Base-by-base conservation (phyloP, 2,888 invertebrate species). In the Octonoba sinensis region DNA sequence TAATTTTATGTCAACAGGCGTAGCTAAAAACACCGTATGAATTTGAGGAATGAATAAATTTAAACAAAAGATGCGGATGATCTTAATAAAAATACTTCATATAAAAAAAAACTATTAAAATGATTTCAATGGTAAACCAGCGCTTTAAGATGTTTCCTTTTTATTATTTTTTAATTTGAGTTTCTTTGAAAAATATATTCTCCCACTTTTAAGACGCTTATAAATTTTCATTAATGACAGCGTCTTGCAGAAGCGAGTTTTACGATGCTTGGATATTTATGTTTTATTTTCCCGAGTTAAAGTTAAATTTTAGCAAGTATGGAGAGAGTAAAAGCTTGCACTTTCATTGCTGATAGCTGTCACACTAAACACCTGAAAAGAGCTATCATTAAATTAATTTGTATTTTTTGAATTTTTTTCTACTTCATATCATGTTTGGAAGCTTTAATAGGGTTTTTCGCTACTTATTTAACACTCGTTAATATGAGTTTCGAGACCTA, bases 181-280 rank as follows among this genome's bases (percentile, higher is more conserved):
- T 46, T 18, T 46, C 47, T 56, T 22, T 16, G 27, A 57, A 20
- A 57, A 69, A 69, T 54, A 57, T 57, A 20, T 69, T 46, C 57
- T 12, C n/a, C 18, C 44, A 49, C 24, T 60, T 70, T 70, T 46
- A 70, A 54, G 57, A 46, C 49, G 46, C 59, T 70, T 70, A 49
- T 70, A 70, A 70, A 70, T 60, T 70, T 70, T 70, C 70, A 60
- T 70, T 70, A 56, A 70, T 70, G 27, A 59, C 46, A 59, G 46
- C 69, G 54, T 57, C 51, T 57, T 69, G 18, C 56, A 57, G 59
- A 70, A 54, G 13, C 8, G 59, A 46, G 27, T 70, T 70, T 70
- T 49, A 70, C 57, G 59, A 70, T 59, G 46, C 59, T 22, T 27
- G 16, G 59, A 70, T 70, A 47, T 70, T 36, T 70, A 57, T 60